phyloP scores from a whole-genome alignment of 1,140 invertebrate genomes.

The Magallana angulata region DNA sequence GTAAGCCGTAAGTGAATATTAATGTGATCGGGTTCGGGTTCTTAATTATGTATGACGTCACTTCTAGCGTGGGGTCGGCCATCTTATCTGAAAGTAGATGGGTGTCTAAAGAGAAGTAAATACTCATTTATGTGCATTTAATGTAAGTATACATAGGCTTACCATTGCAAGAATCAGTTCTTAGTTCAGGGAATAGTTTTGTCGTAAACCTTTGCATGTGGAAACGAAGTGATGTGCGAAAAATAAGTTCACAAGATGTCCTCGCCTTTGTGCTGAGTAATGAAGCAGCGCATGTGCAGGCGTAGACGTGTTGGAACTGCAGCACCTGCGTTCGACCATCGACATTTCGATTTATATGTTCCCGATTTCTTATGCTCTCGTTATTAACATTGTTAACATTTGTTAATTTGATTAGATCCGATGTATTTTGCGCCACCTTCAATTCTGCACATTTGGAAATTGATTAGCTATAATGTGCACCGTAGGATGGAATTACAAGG shows the following conservation, averaged over 20 bases:
- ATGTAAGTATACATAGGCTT: not conserved
- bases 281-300: not conserved
- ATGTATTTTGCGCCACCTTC: not conserved
- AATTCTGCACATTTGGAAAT: not conserved
- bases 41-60: not conserved
- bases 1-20: too few relatives aligned
- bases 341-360: too few relatives aligned
- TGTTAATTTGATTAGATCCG: not conserved
- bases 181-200: not conserved
- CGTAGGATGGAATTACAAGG: not conserved
- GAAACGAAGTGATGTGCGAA: not conserved
- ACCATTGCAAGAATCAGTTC: not conserved
- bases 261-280: conserved; percentile 19
- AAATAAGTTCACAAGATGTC: not conserved
- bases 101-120: not conserved
- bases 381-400: too few relatives aligned
- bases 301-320: too few relatives aligned
- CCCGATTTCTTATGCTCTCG: too few relatives aligned
- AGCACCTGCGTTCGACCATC: too few relatives aligned
- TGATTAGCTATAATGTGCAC: not conserved
- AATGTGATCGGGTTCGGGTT: not conserved
- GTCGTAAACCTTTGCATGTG: not conserved
- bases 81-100: not conserved
- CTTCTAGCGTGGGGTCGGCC: conserved; percentile 9
- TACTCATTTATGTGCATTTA: not conserved